Evolutionary conservation across 2,888 invertebrate species (phyloP), one percentile per base, ranked within the genome.

Genomic region (Drosophila merina): DNA sequence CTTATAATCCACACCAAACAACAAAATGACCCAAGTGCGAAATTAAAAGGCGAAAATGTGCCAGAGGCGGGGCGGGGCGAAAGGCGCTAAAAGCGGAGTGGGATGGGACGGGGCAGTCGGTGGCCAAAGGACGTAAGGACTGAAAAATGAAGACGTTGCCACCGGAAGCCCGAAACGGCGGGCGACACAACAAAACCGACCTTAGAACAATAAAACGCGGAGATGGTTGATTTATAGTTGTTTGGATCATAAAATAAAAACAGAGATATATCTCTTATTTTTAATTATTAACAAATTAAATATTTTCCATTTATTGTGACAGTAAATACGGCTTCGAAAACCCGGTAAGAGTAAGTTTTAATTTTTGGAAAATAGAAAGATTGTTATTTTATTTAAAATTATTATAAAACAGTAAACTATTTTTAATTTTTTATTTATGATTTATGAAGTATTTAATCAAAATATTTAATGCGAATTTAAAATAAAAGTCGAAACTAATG

Each of bases 1-100:
- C 89, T 79, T 88, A 89, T 88, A 89, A 88, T 88, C 89, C 89
- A 84, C 89, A 84, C 89, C 88, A 86, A 86, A 78, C 88, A 79
- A 79, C 87, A 87, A 88, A 87, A 88, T 85, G 88, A 89, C 88
- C 85, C 80, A 84, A 88, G 88, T 87, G 87, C 87, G 88, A 88
- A 87, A 87, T 87, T 87, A 87, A 88, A 88, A 88, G 88, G 76
- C 85, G 82, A 86, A 87, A 86, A 88, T 78, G 79, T 84, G 87
- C 52, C 42, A 40, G 33, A 40, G 55, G 56, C 45, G 52, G 14
- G 36, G 4, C 14, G 20, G 20, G 36, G 4, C 14, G 20, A 2
- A 20, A 20, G 20, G 20, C 20, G 28, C 28, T 28, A 6, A 28
- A 28, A 28, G 30, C 25, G 14, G 2, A 4, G 40, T 7, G 25